phyloP scores from a whole-genome alignment of 2,113 vertebrate species.

The Nesoenas mayeri region DNA sequence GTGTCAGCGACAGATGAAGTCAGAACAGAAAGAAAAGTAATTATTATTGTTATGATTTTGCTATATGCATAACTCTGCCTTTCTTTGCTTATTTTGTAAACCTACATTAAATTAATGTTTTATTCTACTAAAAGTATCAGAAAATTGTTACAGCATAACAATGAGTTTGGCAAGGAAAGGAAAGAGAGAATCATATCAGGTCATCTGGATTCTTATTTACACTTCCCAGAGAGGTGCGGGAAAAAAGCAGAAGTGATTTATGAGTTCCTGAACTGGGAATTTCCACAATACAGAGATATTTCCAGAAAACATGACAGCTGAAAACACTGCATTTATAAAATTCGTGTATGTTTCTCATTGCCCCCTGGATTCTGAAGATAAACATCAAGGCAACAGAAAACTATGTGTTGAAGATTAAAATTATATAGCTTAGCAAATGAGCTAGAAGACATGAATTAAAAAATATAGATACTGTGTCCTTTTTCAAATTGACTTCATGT shows the following conservation, averaged over 20 bases:
- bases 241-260: not conserved
- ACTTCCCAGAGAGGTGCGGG: not conserved
- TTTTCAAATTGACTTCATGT: not conserved
- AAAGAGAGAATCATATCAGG: not conserved
- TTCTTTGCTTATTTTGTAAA: not conserved
- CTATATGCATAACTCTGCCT: not conserved
- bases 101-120: not conserved
- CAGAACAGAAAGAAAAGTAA: not conserved
- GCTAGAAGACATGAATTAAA: not conserved
- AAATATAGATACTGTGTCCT: not conserved
- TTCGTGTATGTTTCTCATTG: not conserved
- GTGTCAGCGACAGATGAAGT: rapidly evolving
- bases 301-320: not conserved
- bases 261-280: not conserved
- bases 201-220: not conserved
- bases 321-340: not conserved
- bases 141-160: not conserved
- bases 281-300: not conserved
- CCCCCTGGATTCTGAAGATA: not conserved
- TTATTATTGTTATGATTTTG: not conserved
- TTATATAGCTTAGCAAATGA: not conserved
- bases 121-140: not conserved
- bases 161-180: not conserved
- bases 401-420: not conserved
- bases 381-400: not conserved